phyloP scores from a whole-genome alignment of 2,113 vertebrate genomes.

The Peromyscus polionotus region DNA sequence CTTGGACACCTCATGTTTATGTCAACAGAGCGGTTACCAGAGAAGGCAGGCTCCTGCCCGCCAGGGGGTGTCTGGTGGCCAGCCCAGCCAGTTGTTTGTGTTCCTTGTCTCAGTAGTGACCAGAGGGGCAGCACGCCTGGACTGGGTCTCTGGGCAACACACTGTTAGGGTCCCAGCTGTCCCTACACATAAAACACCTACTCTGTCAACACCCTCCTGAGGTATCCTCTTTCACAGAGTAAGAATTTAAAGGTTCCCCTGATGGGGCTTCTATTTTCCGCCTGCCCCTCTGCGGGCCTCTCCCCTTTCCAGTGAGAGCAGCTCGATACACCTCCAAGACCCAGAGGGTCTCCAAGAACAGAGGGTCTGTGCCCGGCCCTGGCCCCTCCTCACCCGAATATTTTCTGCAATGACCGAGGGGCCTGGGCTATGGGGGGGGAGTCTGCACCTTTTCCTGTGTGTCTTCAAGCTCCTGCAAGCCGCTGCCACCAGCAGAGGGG shows the following conservation, averaged over 20 bases:
- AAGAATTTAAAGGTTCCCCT: constrained; percentile 83
- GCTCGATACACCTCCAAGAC: not conserved
- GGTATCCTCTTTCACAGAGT: constrained; percentile 85
- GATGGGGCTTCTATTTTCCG: constrained; percentile 55
- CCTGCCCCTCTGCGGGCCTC: not conserved
- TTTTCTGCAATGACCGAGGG: constrained; percentile 40
- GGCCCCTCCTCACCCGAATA: not conserved
- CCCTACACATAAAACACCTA: constrained; percentile 81
- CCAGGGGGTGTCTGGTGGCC: constrained; percentile 22
- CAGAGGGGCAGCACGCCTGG: constrained; percentile 62
- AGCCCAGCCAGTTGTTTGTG: constrained; percentile 69
- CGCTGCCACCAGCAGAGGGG: not conserved
- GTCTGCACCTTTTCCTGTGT: not conserved
- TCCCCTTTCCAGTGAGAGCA: not conserved
- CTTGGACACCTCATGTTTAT: constrained; percentile 67
- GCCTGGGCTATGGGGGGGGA: not conserved
- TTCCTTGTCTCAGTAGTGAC: constrained; percentile 85
- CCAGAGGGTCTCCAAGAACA: not conserved
- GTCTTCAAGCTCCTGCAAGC: not conserved
- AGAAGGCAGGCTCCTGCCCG: constrained; percentile 27
- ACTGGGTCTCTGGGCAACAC: constrained; percentile 83
- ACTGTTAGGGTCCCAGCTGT: constrained; percentile 89
- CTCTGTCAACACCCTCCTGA: constrained; percentile 65
- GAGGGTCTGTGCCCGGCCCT: not conserved
- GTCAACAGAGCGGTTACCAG: constrained; percentile 55